Base-by-base conservation (phyloP, 2,113 vertebrate species). In the Ammospiza nelsoni region DNA sequence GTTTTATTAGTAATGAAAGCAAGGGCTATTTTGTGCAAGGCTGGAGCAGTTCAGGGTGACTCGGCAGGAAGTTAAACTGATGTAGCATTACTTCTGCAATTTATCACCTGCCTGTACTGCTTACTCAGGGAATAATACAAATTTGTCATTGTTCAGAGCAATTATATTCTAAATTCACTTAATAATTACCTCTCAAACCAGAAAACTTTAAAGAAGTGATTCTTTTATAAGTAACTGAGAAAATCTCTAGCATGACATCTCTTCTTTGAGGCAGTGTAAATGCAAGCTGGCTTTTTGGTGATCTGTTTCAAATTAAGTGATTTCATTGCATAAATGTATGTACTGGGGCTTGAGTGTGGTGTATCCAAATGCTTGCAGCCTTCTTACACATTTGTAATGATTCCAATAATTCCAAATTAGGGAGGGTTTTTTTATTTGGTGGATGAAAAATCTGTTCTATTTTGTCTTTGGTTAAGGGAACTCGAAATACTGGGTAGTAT, bases 71-170 rank as follows among this genome's bases (percentile, higher is more conserved):
- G 95, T 87, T 74, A n/a, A 95, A 90, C 85, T 93, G 87, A 80
- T 96, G 84, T 81, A 93, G 94, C 91, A 91, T 97, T 89, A 92
- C 86, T 94, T 92, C 22, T 52, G 81, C 90, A 18, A 97, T 98
- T 98, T 96, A 92, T 98, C 92, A 85, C 87, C 97, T 97, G 98
- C 95, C 96, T 91, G 87, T 68, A 46, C 85, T 95, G 97, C 89
- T 97, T 95, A 93, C 92, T 93, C 22, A 68, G 87, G 77, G 89
- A 51, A 79, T 96, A 96, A 97, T 90, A 90, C 87, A 96, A 92
- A 80, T 96, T 97, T 93, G 94, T 94, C 91, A 87, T 90, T 92
- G 94, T 92, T 95, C 35, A 43, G 94, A 88, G 93, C 96, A 97
- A 94, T 94, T 94, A 68, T 49, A 52, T 77, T 93, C 62, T 41